Conservation (phyloP, 2,113 vertebrate species). For the Ciconia stormi region DNA sequence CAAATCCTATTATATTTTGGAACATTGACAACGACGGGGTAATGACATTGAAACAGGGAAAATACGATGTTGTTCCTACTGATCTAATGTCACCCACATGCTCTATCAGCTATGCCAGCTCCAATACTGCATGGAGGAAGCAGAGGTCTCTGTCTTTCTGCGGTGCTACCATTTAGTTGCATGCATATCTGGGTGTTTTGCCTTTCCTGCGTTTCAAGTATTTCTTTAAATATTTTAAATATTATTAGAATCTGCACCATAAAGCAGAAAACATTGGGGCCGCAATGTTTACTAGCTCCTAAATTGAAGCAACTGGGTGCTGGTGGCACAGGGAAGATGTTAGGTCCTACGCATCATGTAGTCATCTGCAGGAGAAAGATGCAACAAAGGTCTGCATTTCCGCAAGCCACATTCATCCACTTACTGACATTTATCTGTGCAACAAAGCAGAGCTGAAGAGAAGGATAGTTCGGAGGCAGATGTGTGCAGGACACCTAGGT, state of each 20-base stretch:
- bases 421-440: background rate
- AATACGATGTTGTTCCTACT: background rate
- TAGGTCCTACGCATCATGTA: accelerated
- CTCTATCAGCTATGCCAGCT: background rate
- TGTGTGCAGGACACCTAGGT: background rate
- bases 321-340: background rate
- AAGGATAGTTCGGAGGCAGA: background rate
- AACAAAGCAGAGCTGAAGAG: background rate
- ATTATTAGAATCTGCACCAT: background rate
- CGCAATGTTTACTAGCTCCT: background rate
- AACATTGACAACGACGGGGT: conserved; percentile 17
- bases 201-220: background rate
- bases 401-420: background rate
- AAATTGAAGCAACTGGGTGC: background rate
- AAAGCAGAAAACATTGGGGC: background rate
- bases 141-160: background rate
- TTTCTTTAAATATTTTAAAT: background rate
- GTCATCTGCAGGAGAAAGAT: background rate
- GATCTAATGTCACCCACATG: background rate
- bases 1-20: conserved; percentile 74
- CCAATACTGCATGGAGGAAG: background rate
- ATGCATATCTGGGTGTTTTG: background rate
- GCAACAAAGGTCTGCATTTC: background rate
- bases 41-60: conserved; percentile 40
- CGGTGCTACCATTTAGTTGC: accelerated